These are phyloP conservation scores for Silurus meridionalis DNA, from an alignment of 2,113 vertebrate species.

Conservation along the genomic window DNA sequence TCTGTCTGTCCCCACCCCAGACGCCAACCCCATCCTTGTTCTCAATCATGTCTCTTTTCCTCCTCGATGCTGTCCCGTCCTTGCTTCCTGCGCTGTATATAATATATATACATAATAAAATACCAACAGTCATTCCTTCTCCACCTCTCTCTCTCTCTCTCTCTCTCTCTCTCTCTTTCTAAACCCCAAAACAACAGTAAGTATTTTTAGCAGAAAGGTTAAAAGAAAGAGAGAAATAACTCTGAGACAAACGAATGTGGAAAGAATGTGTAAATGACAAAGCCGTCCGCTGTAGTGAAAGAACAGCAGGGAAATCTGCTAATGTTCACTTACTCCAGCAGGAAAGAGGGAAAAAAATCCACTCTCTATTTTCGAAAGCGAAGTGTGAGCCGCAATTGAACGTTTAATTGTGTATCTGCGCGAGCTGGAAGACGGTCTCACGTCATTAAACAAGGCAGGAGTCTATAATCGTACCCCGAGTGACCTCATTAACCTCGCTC, in stretches of 20 bases:
- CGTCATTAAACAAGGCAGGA: not conserved
- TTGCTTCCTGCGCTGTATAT: no score
- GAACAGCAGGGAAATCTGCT: conserved; percentile 31
- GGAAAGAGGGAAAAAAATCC: not conserved
- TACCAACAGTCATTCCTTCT: not conserved
- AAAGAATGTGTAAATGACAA: conserved; percentile 65
- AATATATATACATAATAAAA: conserved; percentile 61
- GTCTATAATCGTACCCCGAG: not conserved
- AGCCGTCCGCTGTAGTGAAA: conserved; percentile 54
- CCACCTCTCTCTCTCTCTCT: not conserved
- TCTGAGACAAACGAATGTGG: conserved; percentile 54
- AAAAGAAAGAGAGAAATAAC: conserved; percentile 27
- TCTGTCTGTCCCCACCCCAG: no score
- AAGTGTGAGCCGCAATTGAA: not conserved
- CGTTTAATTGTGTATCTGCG: not conserved
- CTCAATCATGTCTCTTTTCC: no score
- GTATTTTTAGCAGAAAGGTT: conserved; percentile 63
- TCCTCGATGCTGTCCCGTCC: no score
- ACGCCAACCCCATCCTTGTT: no score
- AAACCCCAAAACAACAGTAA: conserved; percentile 53
- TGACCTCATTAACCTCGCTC: not conserved
- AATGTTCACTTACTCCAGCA: conserved; percentile 24
- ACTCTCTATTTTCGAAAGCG: conserved; percentile 1
- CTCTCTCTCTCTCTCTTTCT: conserved; percentile 29
- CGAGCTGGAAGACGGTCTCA: not conserved